Percentiles rank a stretch among this genome's conserved stretches.
Evolutionary conservation across 2,113 vertebrate genomes (phyloP).

Genomic region (Vombatus ursinus): DNA sequence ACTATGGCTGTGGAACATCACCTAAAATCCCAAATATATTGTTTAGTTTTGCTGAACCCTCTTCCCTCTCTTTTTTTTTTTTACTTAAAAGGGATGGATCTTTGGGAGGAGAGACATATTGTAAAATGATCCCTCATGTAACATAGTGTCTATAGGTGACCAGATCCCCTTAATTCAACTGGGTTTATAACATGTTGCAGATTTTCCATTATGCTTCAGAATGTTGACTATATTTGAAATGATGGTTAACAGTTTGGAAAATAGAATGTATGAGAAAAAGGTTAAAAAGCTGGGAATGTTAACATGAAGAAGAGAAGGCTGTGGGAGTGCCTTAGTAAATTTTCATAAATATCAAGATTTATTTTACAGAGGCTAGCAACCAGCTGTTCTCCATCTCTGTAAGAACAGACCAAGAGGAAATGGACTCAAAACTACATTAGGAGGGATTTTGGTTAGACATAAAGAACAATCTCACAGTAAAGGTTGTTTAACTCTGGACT

Average conservation of each 20-base stretch:
- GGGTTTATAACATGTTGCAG: not conserved
- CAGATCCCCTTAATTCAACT: not conserved
- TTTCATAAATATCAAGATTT: slow-evolving; percentile 19
- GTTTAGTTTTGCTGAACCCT: not conserved
- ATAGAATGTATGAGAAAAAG: not conserved
- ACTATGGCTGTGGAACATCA: not conserved
- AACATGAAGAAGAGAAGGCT: not conserved
- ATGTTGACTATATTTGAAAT: slow-evolving; percentile 11
- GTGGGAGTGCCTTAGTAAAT: slow-evolving; percentile 5
- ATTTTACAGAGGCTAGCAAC: slow-evolving; percentile 38
- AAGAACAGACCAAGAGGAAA: slow-evolving; percentile 58
- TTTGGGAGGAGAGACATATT: not conserved
- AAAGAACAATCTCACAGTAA: slow-evolving; percentile 22
- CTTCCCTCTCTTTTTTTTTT: not conserved
- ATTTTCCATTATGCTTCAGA: not conserved
- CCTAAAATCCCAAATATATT: not conserved
- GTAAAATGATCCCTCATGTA: not conserved
- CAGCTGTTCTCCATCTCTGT: slow-evolving; percentile 62
- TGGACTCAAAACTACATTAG: slow-evolving; percentile 33
- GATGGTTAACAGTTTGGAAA: not conserved
- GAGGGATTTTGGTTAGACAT: slow-evolving; percentile 48
- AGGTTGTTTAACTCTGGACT: not conserved
- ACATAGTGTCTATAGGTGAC: not conserved
- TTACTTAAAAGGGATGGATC: not conserved
- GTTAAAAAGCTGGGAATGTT: slow-evolving; percentile 23